Evolutionary conservation across 1,140 invertebrate species (phyloP).

Genomic region (Aphelinus atriplicis): DNA sequence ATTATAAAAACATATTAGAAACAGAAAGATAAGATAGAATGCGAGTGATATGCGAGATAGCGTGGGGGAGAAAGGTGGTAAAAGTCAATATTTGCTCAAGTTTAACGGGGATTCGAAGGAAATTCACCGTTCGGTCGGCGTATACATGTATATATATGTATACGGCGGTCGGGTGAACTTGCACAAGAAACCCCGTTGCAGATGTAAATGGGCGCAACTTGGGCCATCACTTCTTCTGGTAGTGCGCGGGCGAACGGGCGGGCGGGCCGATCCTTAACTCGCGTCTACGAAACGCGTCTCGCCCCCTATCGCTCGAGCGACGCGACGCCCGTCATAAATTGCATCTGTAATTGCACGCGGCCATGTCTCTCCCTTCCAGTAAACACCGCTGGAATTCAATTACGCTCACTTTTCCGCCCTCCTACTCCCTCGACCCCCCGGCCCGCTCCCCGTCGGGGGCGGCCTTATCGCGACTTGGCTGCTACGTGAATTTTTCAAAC

Average conservation of each 20-base stretch:
- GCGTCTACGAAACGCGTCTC: neutral
- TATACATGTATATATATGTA: neutral
- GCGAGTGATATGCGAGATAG: too few species aligned
- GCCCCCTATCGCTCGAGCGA: neutral
- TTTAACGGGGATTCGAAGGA: too few species aligned
- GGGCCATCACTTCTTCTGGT: neutral
- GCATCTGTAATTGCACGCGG: neutral
- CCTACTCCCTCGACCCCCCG: neutral
- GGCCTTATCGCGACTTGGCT: neutral
- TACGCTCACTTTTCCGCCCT: conserved; percentile 16
- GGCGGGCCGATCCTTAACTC: too few species aligned
- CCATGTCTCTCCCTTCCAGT: conserved; percentile 10
- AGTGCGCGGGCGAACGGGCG: too few species aligned
- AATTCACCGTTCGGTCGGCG: neutral
- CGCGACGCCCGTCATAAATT: neutral
- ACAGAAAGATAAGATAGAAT: too few species aligned
- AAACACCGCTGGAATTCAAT: conserved; percentile 15
- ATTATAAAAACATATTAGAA: too few species aligned
- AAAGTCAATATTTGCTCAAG: too few species aligned
- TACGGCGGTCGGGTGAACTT: neutral
- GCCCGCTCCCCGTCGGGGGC: neutral
- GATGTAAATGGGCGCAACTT: neutral
- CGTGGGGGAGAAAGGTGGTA: too few species aligned
- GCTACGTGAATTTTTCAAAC: neutral
- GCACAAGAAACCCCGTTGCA: neutral